Base-by-base conservation (phyloP, 2,888 invertebrate genomes). In the Cancer borealis region DNA sequence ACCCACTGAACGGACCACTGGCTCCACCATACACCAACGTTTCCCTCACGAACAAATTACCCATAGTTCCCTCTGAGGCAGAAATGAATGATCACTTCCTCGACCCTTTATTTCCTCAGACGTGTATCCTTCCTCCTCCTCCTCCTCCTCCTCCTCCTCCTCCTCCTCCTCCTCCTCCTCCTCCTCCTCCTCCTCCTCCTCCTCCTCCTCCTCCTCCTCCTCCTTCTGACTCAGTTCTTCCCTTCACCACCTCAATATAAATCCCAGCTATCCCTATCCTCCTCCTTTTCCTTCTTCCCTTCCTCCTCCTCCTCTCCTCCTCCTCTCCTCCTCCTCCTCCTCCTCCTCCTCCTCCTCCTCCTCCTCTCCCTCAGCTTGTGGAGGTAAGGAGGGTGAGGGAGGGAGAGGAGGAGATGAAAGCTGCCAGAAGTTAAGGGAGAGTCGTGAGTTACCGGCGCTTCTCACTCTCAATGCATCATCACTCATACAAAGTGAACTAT, bases 141-240 rank as follows among this genome's bases (percentile, higher is more conserved):
- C 73, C 26, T 66, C 66, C 66, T 66, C 66, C 66, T 66, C 66
- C 79, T 79, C 79, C 79, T 79, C 79, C 79, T 79, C 79, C 79
- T 79, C 79, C 79, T 79, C 79, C 79, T 79, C 30, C 79, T 79
- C 30, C 79, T 79, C 30, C 12, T 79, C 66, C 66, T 66, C n/a
- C 66, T 66, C 66, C 66, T 66, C 66, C 66, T 66, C 66, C 66
- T 66, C 66, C 39, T 3, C 14, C 14, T 54, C 14, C 14, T 54
- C 54, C 14, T 54, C 54, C 54, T 54, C 54, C 54, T 54, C 14
- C 12, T 54, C 54, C 8, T 6, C 8, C 8, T 54, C 8, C 8
- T 54, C 54, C 8, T 54, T 54, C 8, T 39, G 39, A 39, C 39
- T 4, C n/a, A 21, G n/a, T 66, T n/a, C n/a, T n/a, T n/a, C n/a